Conservation (phyloP, 1,140 invertebrate genomes). For the Oryzaephilus surinamensis region DNA sequence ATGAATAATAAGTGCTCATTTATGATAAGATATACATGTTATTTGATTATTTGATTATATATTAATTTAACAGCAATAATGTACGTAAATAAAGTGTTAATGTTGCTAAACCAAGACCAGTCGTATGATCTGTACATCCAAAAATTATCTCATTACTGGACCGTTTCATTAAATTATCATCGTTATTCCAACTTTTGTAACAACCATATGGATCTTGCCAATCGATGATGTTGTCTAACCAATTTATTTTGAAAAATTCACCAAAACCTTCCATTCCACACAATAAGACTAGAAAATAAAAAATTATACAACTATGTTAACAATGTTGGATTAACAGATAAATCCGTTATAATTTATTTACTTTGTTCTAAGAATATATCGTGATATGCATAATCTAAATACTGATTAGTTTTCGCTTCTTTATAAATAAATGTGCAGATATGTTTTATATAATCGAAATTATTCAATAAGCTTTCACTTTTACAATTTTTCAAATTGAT, state of each 20-base stretch:
- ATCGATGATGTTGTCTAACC: slow-evolving; percentile 5
- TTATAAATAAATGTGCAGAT: slow-evolving; percentile 5
- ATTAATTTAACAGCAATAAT: too few relatives aligned
- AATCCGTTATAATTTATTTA: neutral
- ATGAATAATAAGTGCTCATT: too few relatives aligned
- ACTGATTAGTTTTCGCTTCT: slow-evolving; percentile 2
- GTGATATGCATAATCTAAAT: slow-evolving; percentile 1
- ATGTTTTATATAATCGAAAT: too few relatives aligned
- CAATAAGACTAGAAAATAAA: slow-evolving; percentile 11
- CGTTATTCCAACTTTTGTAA: slow-evolving; percentile 6
- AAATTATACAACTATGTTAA: too few relatives aligned
- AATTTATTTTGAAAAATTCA: slow-evolving; percentile 9
- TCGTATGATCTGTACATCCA: slow-evolving; percentile 23
- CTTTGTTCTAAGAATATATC: slow-evolving; percentile 6
- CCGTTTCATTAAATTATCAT: slow-evolving; percentile 3
- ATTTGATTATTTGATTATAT: too few relatives aligned
- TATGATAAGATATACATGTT: too few relatives aligned
- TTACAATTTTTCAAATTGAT: too few relatives aligned
- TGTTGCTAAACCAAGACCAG: slow-evolving; percentile 23
- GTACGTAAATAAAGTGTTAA: slow-evolving; percentile 14
- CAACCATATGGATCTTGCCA: slow-evolving; percentile 15
- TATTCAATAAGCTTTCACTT: too few relatives aligned
- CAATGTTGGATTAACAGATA: too few relatives aligned
- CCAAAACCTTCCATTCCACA: slow-evolving; percentile 13
- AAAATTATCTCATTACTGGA: slow-evolving; percentile 8